phyloP scores from a whole-genome alignment of 2,113 vertebrate genomes.

The Pangasianodon hypophthalmus region DNA sequence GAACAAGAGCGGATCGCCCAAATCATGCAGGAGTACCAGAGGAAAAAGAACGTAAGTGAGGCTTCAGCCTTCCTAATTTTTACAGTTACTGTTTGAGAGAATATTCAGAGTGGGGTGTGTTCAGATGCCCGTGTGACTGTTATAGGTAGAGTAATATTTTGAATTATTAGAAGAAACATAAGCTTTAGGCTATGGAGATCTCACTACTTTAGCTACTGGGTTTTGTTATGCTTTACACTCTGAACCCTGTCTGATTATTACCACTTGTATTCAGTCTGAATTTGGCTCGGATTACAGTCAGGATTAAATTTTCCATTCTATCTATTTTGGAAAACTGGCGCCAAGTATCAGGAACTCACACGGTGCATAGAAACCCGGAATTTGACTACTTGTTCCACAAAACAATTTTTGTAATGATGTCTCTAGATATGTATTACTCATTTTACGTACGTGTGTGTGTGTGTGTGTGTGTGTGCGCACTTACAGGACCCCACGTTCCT shows the following conservation, averaged over 20 bases:
- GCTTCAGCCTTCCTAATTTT: background rate
- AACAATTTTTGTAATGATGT: background rate
- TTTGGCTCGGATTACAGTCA: background rate
- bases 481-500: slow-evolving; percentile 87
- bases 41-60: slow-evolving; percentile 88
- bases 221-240: background rate
- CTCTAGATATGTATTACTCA: background rate
- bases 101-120: background rate
- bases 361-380: background rate
- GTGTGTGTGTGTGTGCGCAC: slow-evolving; percentile 17
- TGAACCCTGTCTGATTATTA: background rate
- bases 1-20: slow-evolving; percentile 85
- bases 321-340: background rate
- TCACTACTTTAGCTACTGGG: background rate
- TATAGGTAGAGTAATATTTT: background rate
- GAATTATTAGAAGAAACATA: background rate
- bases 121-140: background rate
- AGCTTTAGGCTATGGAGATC: background rate
- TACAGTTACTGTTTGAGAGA: background rate
- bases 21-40: slow-evolving; percentile 86
- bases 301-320: background rate
- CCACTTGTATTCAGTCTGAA: background rate
- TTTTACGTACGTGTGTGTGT: background rate
- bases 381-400: background rate
- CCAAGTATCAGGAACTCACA: background rate